A percentile compares a stretch with the other conserved stretches of the same genome.
These are phyloP conservation scores for Lycocorax pyrrhopterus DNA, from an alignment of 2,113 vertebrate genomes.

Conservation along the genomic window DNA sequence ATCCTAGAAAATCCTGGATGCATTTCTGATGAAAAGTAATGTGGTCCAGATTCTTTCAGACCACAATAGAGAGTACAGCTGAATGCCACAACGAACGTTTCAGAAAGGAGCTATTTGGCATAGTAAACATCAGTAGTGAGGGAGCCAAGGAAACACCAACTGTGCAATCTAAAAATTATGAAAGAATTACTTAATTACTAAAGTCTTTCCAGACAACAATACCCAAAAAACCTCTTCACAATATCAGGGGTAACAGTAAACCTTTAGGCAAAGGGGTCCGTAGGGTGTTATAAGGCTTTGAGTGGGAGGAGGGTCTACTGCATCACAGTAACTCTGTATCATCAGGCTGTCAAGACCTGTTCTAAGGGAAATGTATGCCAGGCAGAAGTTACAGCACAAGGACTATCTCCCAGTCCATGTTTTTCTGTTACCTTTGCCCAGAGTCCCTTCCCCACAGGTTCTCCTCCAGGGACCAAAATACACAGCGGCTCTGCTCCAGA, in stretches of 20 bases:
- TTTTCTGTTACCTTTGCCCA: not conserved
- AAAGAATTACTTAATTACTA: not conserved
- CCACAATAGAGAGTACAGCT: slow-evolving; percentile 1
- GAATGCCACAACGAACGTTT: not conserved
- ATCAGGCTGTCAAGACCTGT: not conserved
- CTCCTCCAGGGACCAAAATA: not conserved
- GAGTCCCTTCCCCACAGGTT: not conserved
- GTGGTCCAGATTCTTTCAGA: slow-evolving; percentile 38
- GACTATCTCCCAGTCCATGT: not conserved
- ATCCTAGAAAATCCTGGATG: slow-evolving; percentile 37
- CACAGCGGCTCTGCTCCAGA: not conserved
- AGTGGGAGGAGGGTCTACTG: not conserved
- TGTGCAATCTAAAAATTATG: not conserved
- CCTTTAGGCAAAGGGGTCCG: not conserved
- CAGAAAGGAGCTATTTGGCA: not conserved
- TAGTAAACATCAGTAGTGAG: not conserved
- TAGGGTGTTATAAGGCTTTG: not conserved
- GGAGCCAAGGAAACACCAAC: not conserved
- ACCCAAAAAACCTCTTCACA: not conserved
- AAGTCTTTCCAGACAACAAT: not conserved
- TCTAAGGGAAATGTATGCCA: not conserved
- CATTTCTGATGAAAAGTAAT: slow-evolving; percentile 15
- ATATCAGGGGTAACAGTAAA: not conserved
- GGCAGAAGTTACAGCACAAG: not conserved
- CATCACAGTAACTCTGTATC: not conserved